A percentile compares a stretch with the other conserved stretches of the same genome.
Conservation (phyloP, 1,140 invertebrate genomes). For the Nasonia vitripennis region DNA sequence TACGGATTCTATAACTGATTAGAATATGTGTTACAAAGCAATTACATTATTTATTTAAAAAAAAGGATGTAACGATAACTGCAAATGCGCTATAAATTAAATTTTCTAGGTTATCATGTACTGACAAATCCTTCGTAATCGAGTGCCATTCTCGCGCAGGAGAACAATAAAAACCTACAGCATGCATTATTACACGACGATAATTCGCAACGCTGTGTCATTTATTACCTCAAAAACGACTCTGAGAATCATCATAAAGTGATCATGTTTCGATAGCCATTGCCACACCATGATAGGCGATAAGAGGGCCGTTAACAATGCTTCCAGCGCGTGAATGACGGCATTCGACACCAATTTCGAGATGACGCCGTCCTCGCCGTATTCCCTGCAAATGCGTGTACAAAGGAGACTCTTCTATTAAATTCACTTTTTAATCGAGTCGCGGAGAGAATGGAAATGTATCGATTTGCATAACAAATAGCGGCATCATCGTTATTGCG, state of each 20-base stretch:
- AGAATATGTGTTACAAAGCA: too few relatives aligned
- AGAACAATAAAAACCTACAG: background rate
- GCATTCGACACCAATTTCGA: conserved; percentile 53
- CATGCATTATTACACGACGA: background rate
- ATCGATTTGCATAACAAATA: too few relatives aligned
- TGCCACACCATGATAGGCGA: conserved; percentile 56
- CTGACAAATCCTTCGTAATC: too few relatives aligned
- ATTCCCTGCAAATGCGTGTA: background rate
- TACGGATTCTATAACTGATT: too few relatives aligned
- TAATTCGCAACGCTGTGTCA: background rate
- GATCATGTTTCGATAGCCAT: conserved; percentile 57
- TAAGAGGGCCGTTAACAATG: conserved; percentile 53
- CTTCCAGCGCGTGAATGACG: conserved; percentile 57
- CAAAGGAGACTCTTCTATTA: background rate
- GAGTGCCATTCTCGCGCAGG: too few relatives aligned
- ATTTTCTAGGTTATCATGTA: too few relatives aligned
- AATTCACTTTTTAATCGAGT: background rate
- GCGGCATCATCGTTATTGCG: too few relatives aligned
- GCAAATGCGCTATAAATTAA: background rate
- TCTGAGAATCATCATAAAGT: conserved; percentile 52
- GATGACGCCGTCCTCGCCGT: background rate
- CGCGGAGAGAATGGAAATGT: too few relatives aligned
- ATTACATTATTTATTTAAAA: too few relatives aligned
- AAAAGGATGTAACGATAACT: too few relatives aligned
- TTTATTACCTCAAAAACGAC: conserved; percentile 58